Percentiles rank a stretch among this genome's conserved stretches.
phyloP scores from a whole-genome alignment of 2,113 vertebrate genomes.

The Psettodes erumei region DNA sequence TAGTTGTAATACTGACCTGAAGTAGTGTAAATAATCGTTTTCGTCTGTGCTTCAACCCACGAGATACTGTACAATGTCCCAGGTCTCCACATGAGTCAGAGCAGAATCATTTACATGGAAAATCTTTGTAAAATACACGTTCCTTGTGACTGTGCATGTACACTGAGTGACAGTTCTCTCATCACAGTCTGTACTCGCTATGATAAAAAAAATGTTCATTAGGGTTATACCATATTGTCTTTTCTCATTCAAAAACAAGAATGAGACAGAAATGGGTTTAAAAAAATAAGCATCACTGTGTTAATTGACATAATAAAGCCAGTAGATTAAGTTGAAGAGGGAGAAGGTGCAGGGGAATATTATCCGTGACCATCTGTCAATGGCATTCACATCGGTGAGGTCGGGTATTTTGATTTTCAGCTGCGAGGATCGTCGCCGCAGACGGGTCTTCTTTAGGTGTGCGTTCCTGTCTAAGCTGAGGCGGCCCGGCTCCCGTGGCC shows the following conservation, averaged over 20 bases:
- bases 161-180: constrained; percentile 6
- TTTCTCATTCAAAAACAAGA: constrained; percentile 46
- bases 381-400: constrained; percentile 97
- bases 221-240: constrained; percentile 25
- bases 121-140: constrained; percentile 67
- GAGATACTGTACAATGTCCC: constrained; percentile 71
- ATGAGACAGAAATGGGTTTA: constrained; percentile 27
- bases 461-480: constrained; percentile 86
- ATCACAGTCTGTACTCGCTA: constrained; percentile 13
- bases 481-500: constrained; percentile 81
- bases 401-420: constrained; percentile 98
- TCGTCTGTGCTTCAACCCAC: constrained; percentile 17
- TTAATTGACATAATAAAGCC: constrained; percentile 99
- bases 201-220: constrained; percentile 42
- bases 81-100: constrained; percentile 75
- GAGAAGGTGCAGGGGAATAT: constrained; percentile 96
- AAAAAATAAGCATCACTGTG: constrained; percentile 57
- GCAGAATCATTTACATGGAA: constrained; percentile 60
- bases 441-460: constrained; percentile 88
- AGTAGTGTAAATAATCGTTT: not conserved
- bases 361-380: constrained; percentile 97
- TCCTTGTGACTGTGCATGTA: constrained; percentile 15
- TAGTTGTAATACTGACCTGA: constrained; percentile 3
- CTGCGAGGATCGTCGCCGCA: constrained; percentile 93
- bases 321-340: constrained; percentile 99